phyloP scores from a whole-genome alignment of 2,888 invertebrate species.

The Plebejus anna region DNA sequence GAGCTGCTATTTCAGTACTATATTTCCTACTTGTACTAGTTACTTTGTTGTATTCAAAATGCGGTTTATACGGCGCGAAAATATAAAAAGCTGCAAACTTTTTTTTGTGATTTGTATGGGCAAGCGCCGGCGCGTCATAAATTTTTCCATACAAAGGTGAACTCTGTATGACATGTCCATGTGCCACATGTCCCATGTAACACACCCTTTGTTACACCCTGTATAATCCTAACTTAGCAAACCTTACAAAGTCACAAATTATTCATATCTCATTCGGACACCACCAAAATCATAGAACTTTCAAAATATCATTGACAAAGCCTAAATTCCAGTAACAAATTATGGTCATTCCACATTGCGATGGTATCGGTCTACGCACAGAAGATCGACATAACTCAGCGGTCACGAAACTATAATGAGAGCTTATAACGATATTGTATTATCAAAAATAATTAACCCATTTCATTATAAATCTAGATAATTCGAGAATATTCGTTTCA shows the following conservation, averaged over 20 bases:
- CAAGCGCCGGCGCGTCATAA: too few species aligned
- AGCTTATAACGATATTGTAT: conserved; percentile 70
- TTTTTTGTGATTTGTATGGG: too few species aligned
- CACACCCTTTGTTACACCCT: too few species aligned
- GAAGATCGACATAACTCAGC: conserved; percentile 75
- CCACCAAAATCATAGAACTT: background rate
- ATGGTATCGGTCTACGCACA: conserved; percentile 56
- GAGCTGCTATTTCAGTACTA: background rate
- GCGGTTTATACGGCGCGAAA: background rate
- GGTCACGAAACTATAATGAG: conserved; percentile 76
- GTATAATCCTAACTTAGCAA: background rate
- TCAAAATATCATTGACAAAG: conserved; percentile 6
- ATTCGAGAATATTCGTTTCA: background rate
- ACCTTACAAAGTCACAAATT: background rate
- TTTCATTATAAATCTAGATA: conserved; percentile 44
- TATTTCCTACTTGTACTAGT: conserved; percentile 13
- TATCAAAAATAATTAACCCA: conserved; percentile 74
- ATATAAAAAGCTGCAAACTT: too few species aligned
- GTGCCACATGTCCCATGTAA: too few species aligned
- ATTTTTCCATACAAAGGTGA: too few species aligned
- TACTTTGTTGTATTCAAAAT: background rate
- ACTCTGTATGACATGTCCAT: too few species aligned
- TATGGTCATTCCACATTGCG: conserved; percentile 51
- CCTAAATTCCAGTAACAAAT: conserved; percentile 22
- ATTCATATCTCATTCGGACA: background rate